Percentiles rank a stretch among this genome's conserved stretches.
These are phyloP conservation scores for Calycopis cecrops DNA, from an alignment of 1,140 invertebrate genomes.

Conservation along the genomic window DNA sequence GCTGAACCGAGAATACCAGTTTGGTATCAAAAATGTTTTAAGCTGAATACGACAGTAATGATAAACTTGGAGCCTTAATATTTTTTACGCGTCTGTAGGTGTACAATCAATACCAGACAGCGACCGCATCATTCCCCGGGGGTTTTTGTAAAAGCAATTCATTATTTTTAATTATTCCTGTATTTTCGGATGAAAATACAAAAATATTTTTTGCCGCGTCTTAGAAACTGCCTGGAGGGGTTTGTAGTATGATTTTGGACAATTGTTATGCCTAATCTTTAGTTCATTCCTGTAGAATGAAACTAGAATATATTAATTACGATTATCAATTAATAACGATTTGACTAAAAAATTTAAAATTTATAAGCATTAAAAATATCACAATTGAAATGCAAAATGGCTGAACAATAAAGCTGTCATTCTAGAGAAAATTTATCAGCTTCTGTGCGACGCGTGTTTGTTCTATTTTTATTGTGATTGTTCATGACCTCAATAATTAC, in stretches of 20 bases:
- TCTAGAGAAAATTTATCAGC: neutral
- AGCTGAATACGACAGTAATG: neutral
- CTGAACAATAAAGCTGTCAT: neutral
- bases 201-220: too few species aligned
- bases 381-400: neutral
- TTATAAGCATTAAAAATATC: neutral
- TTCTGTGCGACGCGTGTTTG: too few species aligned
- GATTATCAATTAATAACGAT: too few species aligned
- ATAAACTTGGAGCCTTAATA: constrained; percentile 3
- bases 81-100: neutral
- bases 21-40: constrained; percentile 1
- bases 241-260: too few species aligned
- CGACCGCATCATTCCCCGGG: neutral
- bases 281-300: too few species aligned
- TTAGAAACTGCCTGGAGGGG: too few species aligned
- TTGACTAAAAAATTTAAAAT: too few species aligned
- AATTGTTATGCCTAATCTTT: too few species aligned
- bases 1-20: constrained; percentile 1
- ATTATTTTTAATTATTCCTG: neutral
- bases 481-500: constrained; percentile 23
- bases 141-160: neutral
- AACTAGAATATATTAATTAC: too few species aligned
- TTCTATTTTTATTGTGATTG: constrained; percentile 19
- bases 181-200: too few species aligned
- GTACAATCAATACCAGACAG: neutral